Evolutionary conservation across 2,113 vertebrate genomes (phyloP), one percentile per base, ranked within the genome.

Genomic region (Prinia subflava): DNA sequence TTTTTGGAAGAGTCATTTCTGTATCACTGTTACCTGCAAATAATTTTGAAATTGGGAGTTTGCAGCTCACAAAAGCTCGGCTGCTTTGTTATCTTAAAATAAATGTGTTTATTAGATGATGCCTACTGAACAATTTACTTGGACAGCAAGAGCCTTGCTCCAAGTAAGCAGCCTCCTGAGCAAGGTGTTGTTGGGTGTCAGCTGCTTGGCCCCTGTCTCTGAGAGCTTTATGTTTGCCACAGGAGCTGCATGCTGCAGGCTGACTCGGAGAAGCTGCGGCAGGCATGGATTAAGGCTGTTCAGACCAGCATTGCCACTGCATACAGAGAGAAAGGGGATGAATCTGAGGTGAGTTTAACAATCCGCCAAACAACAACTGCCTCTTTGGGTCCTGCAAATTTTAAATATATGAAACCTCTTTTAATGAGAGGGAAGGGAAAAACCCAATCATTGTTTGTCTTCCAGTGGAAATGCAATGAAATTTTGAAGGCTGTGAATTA

Each of bases 181-280:
- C 55, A 23, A 13, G 14, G 6, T 83, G 39, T 5, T 60, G 27
- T 46, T 78, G 69, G 21, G 11, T 77, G 37, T 55, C 13, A 84
- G 27, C 67, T 81, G 35, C 39, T 60, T 49, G 64, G 57, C 63
- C 24, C 23, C 44, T 60, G 13, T 79, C 11, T 60, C 46, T 84
- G 57, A 44, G 30, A 8, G 0, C 44, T 20, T 16, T 52, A 65
- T 39, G 90, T 97, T 82, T 94, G 64, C 94, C 65, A 47, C 97
- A 99, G 99, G 97, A 99, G 99, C 96, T 99, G 99, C 90, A 99
- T 99, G 98, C 98, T 99, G 93, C 99, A 99, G 97, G 99, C 99
- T 13, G 99, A 99, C 97, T 99, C 99, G 0, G 99, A 99, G 89
- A 99, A 99, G 92, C 98, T 99, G 97, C 98, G 99, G 25, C 99